Evolutionary conservation across 2,888 invertebrate genomes (phyloP).

Genomic region (Sisyra terminalis): DNA sequence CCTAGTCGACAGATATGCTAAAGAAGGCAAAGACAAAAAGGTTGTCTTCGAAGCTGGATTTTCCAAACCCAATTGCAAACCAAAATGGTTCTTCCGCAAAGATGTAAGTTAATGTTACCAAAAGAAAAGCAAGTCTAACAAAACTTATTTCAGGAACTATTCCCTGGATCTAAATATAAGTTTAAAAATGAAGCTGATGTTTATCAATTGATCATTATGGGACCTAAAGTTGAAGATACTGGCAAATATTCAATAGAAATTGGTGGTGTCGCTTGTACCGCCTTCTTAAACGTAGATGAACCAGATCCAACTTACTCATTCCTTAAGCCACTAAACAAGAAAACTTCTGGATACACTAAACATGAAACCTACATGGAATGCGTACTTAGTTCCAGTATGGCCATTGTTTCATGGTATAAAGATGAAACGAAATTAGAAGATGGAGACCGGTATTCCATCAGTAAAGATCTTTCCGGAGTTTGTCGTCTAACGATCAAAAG

Average conservation of each 20-base stretch:
- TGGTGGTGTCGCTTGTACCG: constrained; percentile 73
- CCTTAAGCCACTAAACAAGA: constrained; percentile 77
- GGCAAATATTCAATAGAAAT: constrained; percentile 95
- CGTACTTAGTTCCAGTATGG: constrained; percentile 83
- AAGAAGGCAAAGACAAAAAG: constrained; percentile 93
- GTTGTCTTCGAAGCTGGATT: constrained; percentile 88
- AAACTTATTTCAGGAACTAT: constrained; percentile 56
- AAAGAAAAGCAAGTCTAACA: background rate
- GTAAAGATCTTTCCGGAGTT: constrained; percentile 83
- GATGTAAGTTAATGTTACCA: constrained; percentile 52
- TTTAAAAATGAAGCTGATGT: constrained; percentile 84
- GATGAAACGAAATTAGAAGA: constrained; percentile 61
- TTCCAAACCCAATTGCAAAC: constrained; percentile 89
- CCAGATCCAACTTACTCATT: constrained; percentile 91
- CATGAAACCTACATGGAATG: constrained; percentile 89
- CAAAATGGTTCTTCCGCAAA: constrained; percentile 83
- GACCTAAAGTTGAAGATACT: constrained; percentile 89
- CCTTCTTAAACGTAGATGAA: constrained; percentile 90
- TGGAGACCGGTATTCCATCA: constrained; percentile 68
- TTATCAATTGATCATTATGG: constrained; percentile 77
- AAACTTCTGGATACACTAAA: constrained; percentile 72
- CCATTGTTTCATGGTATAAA: constrained; percentile 87
- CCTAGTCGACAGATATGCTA: constrained; percentile 81
- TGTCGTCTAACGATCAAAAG: constrained; percentile 76
- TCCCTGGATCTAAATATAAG: constrained; percentile 92